A percentile compares a stretch with the other conserved stretches of the same genome.
phyloP scores from a whole-genome alignment of 2,888 invertebrate species.

The Phyto melanocephala region DNA sequence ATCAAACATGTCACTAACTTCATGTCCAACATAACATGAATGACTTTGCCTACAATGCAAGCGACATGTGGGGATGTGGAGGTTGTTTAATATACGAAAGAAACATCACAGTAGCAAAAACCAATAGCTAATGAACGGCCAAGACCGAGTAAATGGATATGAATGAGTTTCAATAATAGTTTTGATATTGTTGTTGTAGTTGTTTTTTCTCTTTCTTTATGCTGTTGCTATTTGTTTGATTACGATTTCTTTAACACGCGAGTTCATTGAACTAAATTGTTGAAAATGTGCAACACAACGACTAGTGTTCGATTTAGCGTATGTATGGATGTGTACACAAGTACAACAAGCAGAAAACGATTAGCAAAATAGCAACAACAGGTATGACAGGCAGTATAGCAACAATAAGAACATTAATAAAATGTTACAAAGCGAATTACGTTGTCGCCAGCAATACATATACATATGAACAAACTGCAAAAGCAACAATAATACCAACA shows the following conservation, averaged over 20 bases:
- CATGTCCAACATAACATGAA: slow-evolving; percentile 48
- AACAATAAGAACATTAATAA: slow-evolving; percentile 37
- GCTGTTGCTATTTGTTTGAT: not conserved
- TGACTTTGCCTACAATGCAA: slow-evolving; percentile 51
- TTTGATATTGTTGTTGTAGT: not conserved
- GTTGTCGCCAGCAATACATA: slow-evolving; percentile 54
- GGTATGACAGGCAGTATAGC: not conserved
- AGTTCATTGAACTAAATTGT: slow-evolving; percentile 55
- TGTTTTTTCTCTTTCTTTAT: not conserved
- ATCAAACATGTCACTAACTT: not conserved
- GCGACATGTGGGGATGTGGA: slow-evolving; percentile 49
- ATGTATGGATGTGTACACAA: too few relatives aligned
- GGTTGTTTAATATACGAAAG: not conserved
- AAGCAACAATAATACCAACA: too few relatives aligned
- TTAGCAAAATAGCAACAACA: slow-evolving; percentile 22
- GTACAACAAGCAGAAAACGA: slow-evolving; percentile 35
- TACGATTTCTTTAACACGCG: slow-evolving; percentile 44
- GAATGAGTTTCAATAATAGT: slow-evolving; percentile 48
- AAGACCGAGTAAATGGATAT: slow-evolving; percentile 65
- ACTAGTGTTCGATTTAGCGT: too few relatives aligned
- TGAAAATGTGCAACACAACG: slow-evolving; percentile 52
- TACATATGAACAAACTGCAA: not conserved
- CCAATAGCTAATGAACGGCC: slow-evolving; percentile 66
- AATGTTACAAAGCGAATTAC: slow-evolving; percentile 60
- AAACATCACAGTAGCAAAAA: slow-evolving; percentile 57